phyloP scores from a whole-genome alignment of 2,888 invertebrate genomes.

The Thumatha senex region DNA sequence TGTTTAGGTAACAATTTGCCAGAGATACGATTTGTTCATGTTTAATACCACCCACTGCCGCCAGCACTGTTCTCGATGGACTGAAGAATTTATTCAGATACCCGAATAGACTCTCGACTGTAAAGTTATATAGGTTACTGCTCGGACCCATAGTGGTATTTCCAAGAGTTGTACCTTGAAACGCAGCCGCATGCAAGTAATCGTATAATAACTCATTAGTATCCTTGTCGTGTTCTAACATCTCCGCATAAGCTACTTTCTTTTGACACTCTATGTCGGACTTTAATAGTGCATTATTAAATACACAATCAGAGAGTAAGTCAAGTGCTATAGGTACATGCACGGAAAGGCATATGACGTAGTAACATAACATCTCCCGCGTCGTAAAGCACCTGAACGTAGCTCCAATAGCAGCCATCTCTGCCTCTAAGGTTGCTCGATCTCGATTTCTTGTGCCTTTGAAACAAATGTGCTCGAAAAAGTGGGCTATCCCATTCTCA shows the following conservation, averaged over 20 bases:
- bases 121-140: conserved; percentile 85
- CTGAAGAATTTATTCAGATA: conserved; percentile 94
- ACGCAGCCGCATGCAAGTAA: conserved; percentile 71
- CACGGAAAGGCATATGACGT: conserved; percentile 95
- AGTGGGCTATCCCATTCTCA: conserved; percentile 67
- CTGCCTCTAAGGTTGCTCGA: conserved; percentile 92
- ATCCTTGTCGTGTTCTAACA: conserved; percentile 60
- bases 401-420: conserved; percentile 97
- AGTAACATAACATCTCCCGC: conserved; percentile 97
- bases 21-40: conserved; percentile 92
- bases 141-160: conserved; percentile 85
- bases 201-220: conserved; percentile 55
- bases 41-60: conserved; percentile 95
- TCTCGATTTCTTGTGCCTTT: conserved; percentile 88
- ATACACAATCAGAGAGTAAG: conserved; percentile 96
- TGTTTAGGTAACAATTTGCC: conserved; percentile 88
- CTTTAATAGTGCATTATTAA: conserved; percentile 85
- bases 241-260: conserved; percentile 56
- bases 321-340: conserved; percentile 95
- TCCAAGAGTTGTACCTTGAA: conserved; percentile 69
- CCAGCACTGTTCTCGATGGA: conserved; percentile 94
- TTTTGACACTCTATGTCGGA: conserved; percentile 63
- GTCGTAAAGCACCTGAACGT: conserved; percentile 98
- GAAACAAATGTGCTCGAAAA: conserved; percentile 70
- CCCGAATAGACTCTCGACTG: conserved; percentile 86